phyloP scores from a whole-genome alignment of 2,797 vertebrate species.

The Tragelaphus oryx region DNA sequence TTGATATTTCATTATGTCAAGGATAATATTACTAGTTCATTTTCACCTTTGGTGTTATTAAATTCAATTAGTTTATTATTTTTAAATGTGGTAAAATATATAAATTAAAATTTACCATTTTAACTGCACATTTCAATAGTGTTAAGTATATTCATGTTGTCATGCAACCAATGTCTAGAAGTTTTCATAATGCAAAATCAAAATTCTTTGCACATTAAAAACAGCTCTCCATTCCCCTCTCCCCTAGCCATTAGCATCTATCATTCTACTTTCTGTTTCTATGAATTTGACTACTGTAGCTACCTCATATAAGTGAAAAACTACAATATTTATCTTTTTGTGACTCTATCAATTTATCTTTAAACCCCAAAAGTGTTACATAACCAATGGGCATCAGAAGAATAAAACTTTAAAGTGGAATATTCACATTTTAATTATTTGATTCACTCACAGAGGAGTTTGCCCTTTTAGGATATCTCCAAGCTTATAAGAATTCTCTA shows the following conservation, averaged over 20 bases:
- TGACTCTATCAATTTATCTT: not conserved
- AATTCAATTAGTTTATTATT: not conserved
- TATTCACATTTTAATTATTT: slow-evolving; percentile 56
- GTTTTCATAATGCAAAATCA: slow-evolving; percentile 16
- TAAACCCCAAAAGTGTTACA: not conserved
- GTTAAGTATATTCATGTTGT: not conserved
- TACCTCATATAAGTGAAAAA: not conserved
- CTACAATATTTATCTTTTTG: not conserved
- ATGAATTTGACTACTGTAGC: not conserved
- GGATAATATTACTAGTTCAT: not conserved
- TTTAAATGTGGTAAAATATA: not conserved
- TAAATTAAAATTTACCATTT: not conserved
- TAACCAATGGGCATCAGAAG: not conserved
- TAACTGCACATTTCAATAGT: not conserved
- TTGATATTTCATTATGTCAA: not conserved
- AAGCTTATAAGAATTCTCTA: slow-evolving; percentile 58
- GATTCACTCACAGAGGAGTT: slow-evolving; percentile 17
- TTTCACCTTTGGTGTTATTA: not conserved
- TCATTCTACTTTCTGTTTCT: not conserved
- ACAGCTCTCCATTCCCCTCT: not conserved
- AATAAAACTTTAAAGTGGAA: slow-evolving; percentile 9
- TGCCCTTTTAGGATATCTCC: not conserved
- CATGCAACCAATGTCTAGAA: not conserved
- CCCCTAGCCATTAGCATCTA: not conserved
- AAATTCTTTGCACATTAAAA: not conserved